Evolutionary conservation across 2,113 vertebrate genomes (phyloP), one percentile per base, ranked within the genome.

Genomic region (Tapirus terrestris): DNA sequence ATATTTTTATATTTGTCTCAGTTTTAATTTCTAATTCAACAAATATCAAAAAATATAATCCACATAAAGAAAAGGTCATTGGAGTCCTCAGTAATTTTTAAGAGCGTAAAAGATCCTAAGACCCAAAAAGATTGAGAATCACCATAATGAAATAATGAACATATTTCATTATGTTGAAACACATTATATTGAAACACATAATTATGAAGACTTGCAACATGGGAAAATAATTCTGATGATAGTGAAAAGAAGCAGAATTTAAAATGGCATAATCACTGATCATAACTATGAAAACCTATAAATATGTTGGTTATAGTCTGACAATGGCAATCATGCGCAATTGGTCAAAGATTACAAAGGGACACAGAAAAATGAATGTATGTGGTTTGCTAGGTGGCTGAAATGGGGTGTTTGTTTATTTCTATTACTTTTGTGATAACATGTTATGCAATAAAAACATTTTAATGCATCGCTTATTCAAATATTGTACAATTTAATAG

Each of bases 1-100:
- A 53, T 70, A 8, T 70, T 79, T 86, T 88, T 58, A n/a, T 29
- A 16, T 65, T 56, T 58, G 43, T 91, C 29, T 79, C 36, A 90
- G 51, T 82, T 96, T 96, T 89, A 68, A 83, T 92, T 92, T 85
- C 9, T 70, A 91, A 70, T 75, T 51, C 9, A 96, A 16, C 84
- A 94, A 94, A 68, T 92, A n/a, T n/a, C 7, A 94, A 60, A 43
- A 91, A 5, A 61, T 65, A 56, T 56, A 86, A 81, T 87, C 21
- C 56, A 67, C 53, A 61, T 73, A 53, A 70, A 67, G 73, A 82
- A 67, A 93, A 84, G 14, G 43, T 85, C 27, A n/a, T 21, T 63
- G 10, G 51, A 31, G 8, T 95, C 67, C 7, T 93, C 16, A 86
- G 43, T 76, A 21, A 48, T 61, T 89, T 92, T 84, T 84, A 65